Evolutionary conservation across 2,113 vertebrate species (phyloP).

Genomic region (Serilophus lunatus): DNA sequence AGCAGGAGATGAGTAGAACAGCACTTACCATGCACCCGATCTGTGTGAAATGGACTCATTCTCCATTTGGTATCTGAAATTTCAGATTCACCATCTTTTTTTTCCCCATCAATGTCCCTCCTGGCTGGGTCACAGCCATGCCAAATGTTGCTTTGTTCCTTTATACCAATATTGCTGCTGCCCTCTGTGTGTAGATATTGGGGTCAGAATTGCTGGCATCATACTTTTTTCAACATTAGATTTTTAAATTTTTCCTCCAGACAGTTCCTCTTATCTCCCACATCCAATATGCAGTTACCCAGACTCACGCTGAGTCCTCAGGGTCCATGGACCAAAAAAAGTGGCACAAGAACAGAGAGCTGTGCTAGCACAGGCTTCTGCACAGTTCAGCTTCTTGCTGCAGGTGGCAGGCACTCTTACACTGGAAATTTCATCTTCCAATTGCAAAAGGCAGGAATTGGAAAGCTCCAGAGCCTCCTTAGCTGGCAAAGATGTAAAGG

Average conservation of each 20-base stretch:
- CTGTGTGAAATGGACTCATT: background rate
- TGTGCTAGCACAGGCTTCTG: background rate
- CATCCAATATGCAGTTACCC: background rate
- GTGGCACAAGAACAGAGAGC: rapidly evolving
- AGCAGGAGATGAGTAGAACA: background rate
- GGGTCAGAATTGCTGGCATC: background rate
- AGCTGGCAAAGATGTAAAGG: background rate
- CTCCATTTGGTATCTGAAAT: background rate
- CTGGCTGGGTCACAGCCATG: background rate
- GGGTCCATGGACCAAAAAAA: background rate
- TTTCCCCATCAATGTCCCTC: background rate
- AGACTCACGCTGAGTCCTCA: background rate
- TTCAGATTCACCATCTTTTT: background rate
- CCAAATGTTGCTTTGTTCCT: background rate
- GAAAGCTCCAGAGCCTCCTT: background rate
- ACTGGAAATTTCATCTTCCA: background rate
- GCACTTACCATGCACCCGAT: background rate
- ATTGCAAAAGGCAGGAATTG: background rate
- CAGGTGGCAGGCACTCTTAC: background rate
- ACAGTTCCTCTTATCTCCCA: background rate
- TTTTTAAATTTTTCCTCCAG: background rate
- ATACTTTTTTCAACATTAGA: background rate
- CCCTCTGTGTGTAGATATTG: background rate
- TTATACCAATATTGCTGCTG: background rate
- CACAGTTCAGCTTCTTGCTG: background rate